Base-by-base conservation (phyloP, 2,113 vertebrate genomes). In the Leptocoma aspasia region DNA sequence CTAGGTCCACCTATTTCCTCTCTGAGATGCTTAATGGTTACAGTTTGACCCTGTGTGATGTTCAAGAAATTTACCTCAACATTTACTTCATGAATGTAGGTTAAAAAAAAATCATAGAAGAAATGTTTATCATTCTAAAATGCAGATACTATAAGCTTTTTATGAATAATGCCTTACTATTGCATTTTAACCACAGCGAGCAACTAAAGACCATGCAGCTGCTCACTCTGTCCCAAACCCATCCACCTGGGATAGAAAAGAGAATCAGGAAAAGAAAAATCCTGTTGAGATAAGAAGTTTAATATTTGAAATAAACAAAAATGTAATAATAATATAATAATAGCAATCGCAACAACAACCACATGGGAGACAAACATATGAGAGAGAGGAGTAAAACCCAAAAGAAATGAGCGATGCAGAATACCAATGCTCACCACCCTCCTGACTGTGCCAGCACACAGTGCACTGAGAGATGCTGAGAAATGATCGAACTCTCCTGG, bases 401-500 rank as follows among this genome's bases (percentile, higher is more conserved):
- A 27, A 24, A n/a, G 63, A 59, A 75, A 75, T 15, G 16, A 45
- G n/a, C 26, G 39, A 22, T 60, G 16, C 7, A 53, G 16, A 24
- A 13, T 26, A 31, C 26, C 24, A 24, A 3, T 10, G 7, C 11
- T 53, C 16, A 45, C 37, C 37, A 39, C 3, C 7, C 20, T n/a
- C 17, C n/a, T 60, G 20, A 18, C 23, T 41, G 53, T 22, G 27
- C 14, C 17, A 45, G 39, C 7, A 33, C 49, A 27, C 9, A 27
- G 8, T 37, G 18, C 23, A 28, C 10, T 44, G 31, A 19, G 22
- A 31, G 45, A 31, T n/a, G 33, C 28, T 26, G 33, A n/a, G 13
- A 27, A 75, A 24, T 21, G 20, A 75, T 35, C 0, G 0, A 31
- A 2, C 17, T 21, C n/a, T 47, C 39, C 45, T 19, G 24, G 13